Conservation (phyloP, 2,797 vertebrate species). For the Gila robusta region DNA sequence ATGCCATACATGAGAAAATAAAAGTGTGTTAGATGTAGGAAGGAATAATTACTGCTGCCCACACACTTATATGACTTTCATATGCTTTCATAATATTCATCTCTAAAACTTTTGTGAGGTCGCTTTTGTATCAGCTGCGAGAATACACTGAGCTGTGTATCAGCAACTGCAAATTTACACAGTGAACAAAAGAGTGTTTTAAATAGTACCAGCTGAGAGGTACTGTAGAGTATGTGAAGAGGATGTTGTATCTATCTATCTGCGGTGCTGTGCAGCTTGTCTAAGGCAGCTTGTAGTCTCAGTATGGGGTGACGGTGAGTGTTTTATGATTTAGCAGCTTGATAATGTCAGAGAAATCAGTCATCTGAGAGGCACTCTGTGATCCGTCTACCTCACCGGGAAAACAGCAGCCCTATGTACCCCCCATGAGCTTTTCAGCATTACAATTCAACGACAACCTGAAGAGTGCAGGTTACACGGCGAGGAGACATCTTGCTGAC, state of each 20-base stretch:
- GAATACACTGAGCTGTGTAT: not conserved
- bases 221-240: constrained; percentile 18
- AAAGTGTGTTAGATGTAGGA: constrained; percentile 10
- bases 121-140: not conserved
- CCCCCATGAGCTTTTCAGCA: constrained; percentile 5
- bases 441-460: constrained; percentile 39
- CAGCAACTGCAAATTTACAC: not conserved
- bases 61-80: constrained; percentile 22
- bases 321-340: constrained; percentile 55
- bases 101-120: constrained; percentile 6
- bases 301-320: constrained; percentile 39
- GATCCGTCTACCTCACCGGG: constrained; percentile 67
- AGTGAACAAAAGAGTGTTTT: constrained; percentile 7
- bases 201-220: constrained; percentile 13
- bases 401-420: constrained; percentile 54
- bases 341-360: constrained; percentile 62
- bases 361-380: constrained; percentile 56
- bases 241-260: constrained; percentile 23
- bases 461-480: not conserved
- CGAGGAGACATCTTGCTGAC: constrained; percentile 18
- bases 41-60: constrained; percentile 30
- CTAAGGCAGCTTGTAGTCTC: constrained; percentile 35
- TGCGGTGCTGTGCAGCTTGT: constrained; percentile 30
- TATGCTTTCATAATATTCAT: not conserved
- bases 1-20: constrained; percentile 4